Evolutionary conservation across 1,140 invertebrate genomes (phyloP).

Genomic region (Lepidurus packardi): DNA sequence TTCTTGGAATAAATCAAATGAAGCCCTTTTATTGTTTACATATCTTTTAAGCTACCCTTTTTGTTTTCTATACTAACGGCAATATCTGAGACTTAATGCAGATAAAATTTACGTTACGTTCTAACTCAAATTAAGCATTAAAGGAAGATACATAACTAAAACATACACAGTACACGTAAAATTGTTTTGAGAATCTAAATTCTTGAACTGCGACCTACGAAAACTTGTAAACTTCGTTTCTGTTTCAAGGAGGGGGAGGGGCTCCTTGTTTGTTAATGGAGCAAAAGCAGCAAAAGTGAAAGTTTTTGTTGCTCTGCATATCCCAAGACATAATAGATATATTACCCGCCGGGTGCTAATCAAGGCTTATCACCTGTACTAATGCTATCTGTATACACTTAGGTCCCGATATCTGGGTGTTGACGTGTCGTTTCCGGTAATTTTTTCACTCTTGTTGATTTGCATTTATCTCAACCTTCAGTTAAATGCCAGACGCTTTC

Average conservation of each 20-base stretch:
- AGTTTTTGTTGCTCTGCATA: neutral
- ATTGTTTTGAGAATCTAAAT: too few relatives aligned
- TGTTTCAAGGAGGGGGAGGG: neutral
- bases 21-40: too few relatives aligned
- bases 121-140: too few relatives aligned
- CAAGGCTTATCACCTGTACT: neutral
- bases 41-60: too few relatives aligned
- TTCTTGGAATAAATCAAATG: too few relatives aligned
- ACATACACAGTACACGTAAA: too few relatives aligned
- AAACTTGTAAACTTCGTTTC: neutral
- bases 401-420: neutral
- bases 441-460: neutral
- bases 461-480: neutral
- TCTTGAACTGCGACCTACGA: too few relatives aligned
- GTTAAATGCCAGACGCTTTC: neutral
- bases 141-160: too few relatives aligned
- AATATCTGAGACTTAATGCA: too few relatives aligned
- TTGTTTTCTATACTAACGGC: too few relatives aligned
- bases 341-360: neutral
- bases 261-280: slow-evolving; percentile 10
- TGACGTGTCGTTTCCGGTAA: neutral
- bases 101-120: too few relatives aligned
- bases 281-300: neutral
- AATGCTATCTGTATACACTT: slow-evolving; percentile 7
- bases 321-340: neutral